Conservation (phyloP, 1,140 invertebrate genomes). For the Ceratina japonica region DNA sequence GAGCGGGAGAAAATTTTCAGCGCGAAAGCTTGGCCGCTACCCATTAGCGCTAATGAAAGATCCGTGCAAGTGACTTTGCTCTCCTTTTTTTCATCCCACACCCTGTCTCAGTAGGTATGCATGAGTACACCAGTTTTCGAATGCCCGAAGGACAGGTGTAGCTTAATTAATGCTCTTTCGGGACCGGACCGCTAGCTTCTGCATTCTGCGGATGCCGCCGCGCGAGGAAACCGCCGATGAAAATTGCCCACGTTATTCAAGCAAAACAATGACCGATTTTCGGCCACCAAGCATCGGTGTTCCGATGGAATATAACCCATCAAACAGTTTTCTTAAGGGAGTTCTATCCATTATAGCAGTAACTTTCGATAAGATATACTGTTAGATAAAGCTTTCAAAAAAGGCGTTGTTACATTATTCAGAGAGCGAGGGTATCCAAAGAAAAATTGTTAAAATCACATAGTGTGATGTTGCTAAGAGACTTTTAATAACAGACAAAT, state of each 20-base stretch:
- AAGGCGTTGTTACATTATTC: no score
- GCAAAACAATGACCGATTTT: not conserved
- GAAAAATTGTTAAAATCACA: no score
- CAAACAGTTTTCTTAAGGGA: no score
- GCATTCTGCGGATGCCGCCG: not conserved
- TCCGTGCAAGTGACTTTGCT: slow-evolving; percentile 45
- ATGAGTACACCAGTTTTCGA: slow-evolving; percentile 34
- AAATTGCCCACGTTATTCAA: slow-evolving; percentile 32
- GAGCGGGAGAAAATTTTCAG: slow-evolving; percentile 18
- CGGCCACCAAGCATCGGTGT: not conserved
- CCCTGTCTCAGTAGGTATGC: not conserved
- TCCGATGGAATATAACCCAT: not conserved
- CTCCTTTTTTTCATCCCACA: slow-evolving; percentile 36
- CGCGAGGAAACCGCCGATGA: slow-evolving; percentile 7
- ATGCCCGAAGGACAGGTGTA: slow-evolving; percentile 52
- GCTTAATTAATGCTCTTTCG: slow-evolving; percentile 56
- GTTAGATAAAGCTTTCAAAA: no score
- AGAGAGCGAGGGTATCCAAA: no score
- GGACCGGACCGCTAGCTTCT: not conserved
- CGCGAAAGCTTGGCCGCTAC: slow-evolving; percentile 33
- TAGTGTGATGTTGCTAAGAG: no score
- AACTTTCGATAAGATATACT: no score
- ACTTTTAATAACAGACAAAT: no score
- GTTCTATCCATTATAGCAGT: no score
- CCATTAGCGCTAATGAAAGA: slow-evolving; percentile 62